phyloP scores from a whole-genome alignment of 92 coral and sea anemone species.

The Hydrozoanthus gracilis region DNA sequence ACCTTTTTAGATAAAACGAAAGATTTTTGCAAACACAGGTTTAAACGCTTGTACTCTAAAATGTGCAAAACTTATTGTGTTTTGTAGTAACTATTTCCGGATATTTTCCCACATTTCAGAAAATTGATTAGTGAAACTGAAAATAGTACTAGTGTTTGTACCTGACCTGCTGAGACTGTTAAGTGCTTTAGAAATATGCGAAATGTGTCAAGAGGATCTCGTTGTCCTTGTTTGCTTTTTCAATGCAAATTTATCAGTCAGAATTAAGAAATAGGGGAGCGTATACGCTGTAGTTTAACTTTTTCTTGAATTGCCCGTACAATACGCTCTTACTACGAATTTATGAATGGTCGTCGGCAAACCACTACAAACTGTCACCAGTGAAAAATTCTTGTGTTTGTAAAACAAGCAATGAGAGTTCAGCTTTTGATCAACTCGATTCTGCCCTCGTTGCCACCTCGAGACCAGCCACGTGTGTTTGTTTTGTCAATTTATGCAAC shows the following conservation, averaged over 20 bases:
- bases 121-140: background rate
- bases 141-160: background rate
- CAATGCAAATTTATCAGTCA: background rate
- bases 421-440: slow-evolving; percentile 55
- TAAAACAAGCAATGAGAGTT: slow-evolving; percentile 76
- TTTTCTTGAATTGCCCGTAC: background rate
- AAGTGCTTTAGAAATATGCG: background rate
- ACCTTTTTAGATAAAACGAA: background rate
- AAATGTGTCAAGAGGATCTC: background rate
- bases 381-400: slow-evolving; percentile 53
- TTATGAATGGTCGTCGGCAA: slow-evolving; percentile 71
- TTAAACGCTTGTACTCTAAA: background rate
- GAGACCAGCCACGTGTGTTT: slow-evolving; percentile 43
- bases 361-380: slow-evolving; percentile 58
- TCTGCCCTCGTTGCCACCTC: background rate
- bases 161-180: background rate
- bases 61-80: background rate
- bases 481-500: background rate
- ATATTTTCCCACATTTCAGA: background rate
- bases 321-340: slow-evolving; percentile 10
- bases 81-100: slow-evolving; percentile 1
- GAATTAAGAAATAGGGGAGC: background rate
- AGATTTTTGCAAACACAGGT: background rate
- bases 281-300: background rate
- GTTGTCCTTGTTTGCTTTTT: background rate